phyloP scores from a whole-genome alignment of 2,797 vertebrate species.

The Centroberyx gerrardi region DNA sequence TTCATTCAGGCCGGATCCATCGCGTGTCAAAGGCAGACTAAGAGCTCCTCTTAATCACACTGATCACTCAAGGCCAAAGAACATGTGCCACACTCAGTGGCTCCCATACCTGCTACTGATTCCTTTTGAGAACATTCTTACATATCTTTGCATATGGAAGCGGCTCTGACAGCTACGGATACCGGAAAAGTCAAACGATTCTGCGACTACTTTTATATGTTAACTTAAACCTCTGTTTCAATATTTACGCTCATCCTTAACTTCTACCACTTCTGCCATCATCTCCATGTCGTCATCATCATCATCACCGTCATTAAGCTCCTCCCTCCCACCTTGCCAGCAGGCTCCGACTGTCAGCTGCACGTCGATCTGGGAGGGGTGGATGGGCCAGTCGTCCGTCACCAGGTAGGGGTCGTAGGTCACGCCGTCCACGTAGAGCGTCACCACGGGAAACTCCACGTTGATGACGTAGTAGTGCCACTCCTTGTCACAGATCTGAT shows the following conservation, averaged over 20 bases:
- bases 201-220: not conserved
- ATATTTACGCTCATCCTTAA: not conserved
- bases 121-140: constrained; percentile 24
- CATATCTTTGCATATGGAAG: constrained; percentile 1
- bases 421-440: constrained; percentile 94
- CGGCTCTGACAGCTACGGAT: not conserved
- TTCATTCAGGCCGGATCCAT: constrained; percentile 57
- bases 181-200: not conserved
- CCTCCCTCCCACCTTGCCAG: constrained; percentile 92
- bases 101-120: constrained; percentile 26
- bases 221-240: not conserved
- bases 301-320: not conserved
- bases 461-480: constrained; percentile 99
- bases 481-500: constrained; percentile 98
- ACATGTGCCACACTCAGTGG: constrained; percentile 39
- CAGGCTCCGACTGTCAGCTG: constrained; percentile 97
- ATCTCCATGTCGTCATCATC: not conserved
- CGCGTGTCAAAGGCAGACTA: constrained; percentile 65
- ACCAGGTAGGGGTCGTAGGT: constrained; percentile 97
- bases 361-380: constrained; percentile 95
- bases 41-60: constrained; percentile 63
- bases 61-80: constrained; percentile 71
- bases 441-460: constrained; percentile 95
- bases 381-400: constrained; percentile 99
- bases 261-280: not conserved